Base-by-base conservation (phyloP, 2,797 vertebrate species). In the Muscicapa comitata region DNA sequence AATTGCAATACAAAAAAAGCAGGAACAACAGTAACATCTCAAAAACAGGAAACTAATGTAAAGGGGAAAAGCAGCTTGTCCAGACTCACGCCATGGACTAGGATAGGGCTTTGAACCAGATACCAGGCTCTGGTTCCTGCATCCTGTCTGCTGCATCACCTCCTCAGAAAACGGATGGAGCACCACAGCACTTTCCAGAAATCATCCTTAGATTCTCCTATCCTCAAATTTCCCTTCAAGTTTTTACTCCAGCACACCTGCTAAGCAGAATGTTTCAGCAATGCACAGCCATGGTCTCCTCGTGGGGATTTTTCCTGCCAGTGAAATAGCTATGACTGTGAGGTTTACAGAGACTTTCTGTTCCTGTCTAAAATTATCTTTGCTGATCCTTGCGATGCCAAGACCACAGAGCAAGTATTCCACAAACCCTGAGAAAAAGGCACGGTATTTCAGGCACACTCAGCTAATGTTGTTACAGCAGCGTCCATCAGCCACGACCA, bases 281-380 rank as follows among this genome's bases (percentile, higher is more conserved):
- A 11, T 11, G 45, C 75, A 61, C 47, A 73, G 53, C 19, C 23
- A 65, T 3, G 40, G 67, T 40, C 37, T 82, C 61, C 58, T 88
- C 5, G 1, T 38, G 28, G 47, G 53, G 1, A 0, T 70, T 83
- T 45, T 62, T 83, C 45, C 84, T 93, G 81, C 53, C 74, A 89
- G 63, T 21, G 50, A 67, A 95, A 76, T 23, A 92, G 91, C 78
- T 70, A 17, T 20, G 61, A 84, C 65, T 89, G 61, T n/a, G n/a
- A 71, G 80, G 67, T 88, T 96, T 84, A 92, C 62, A 81, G 77
- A 95, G 77, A 95, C 84, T 95, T 94, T 92, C 88, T 88, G 92
- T 94, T 95, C 96, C 67, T 91, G 80, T 79, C 92, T 95, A 95
- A 96, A 97, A 95, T 95, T 94, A 96, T 95, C 94, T 87, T 87